Base-by-base conservation (phyloP, 2,797 vertebrate species). In the Sebastiscus albofasciatus region DNA sequence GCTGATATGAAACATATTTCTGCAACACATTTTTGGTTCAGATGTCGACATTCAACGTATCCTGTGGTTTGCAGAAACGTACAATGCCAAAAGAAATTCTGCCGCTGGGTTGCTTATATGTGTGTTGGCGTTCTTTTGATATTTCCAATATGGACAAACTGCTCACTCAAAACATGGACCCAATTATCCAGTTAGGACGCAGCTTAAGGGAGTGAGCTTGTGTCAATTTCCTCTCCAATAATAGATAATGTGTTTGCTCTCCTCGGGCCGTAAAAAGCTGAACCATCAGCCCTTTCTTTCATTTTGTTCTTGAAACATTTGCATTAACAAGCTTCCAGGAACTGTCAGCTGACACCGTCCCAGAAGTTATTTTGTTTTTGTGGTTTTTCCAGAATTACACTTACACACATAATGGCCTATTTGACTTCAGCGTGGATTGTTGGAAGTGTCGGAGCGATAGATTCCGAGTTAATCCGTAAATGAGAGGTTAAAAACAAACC, bases 401-500 rank as follows among this genome's bases (percentile, higher is more conserved):
- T 29, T 78, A 9, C 4, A 0, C 67, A 26, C 33, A 22, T 39
- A 52, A 77, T 69, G 49, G 39, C 18, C 24, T 36, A 10, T 73
- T 79, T 77, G 39, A 80, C 67, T 75, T 4, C 8, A 66, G 66
- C 4, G 10, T 2, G 18, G 52, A 68, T 75, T 22, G 39, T 52
- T 68, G 29, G 24, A 12, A 59, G 55, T 16, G 70, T 75, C 67
- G 10, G 26, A 64, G 34, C 79, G 62, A 29, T 16, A 65, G 42
- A 87, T 72, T 88, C 74, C 75, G 64, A 59, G 62, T 42, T 85
- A 83, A 92, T 90, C 90, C 62, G n/a, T 29, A 82, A 91, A 90
- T 91, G 75, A 83, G 71, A 69, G 67, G 77, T 72, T 84, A 5
- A 81, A 85, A 85, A 67, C 66, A 79, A 84, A 65, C 59, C 2